phyloP scores from a whole-genome alignment of 1,140 invertebrate genomes.

The Trichomalopsis sarcophagae region DNA sequence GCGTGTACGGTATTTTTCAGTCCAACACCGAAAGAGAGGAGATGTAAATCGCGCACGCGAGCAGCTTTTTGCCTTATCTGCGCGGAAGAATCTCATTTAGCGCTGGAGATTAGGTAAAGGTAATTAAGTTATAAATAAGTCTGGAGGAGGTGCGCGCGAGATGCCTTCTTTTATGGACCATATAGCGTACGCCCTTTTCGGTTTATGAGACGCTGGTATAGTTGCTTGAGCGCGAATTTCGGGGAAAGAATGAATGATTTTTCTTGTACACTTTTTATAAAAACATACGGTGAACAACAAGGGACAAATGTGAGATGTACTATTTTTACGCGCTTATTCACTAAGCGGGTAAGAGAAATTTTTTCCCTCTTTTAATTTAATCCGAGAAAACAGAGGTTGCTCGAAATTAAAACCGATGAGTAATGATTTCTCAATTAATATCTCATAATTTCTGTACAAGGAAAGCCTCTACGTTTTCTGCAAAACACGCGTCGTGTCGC shows the following conservation, averaged over 20 bases:
- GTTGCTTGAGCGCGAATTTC: not conserved
- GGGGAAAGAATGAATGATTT: not conserved
- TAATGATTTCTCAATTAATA: not conserved
- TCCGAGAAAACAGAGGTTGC: too few relatives aligned
- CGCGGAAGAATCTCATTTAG: slow-evolving; percentile 6
- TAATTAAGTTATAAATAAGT: slow-evolving; percentile 50
- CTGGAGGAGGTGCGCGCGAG: not conserved
- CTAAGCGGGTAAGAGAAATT: too few relatives aligned
- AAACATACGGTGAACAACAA: too few relatives aligned
- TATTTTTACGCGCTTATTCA: too few relatives aligned
- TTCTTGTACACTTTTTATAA: not conserved
- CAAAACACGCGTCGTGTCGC: not conserved
- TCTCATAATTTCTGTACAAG: not conserved
- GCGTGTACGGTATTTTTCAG: slow-evolving; percentile 3
- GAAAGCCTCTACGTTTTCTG: not conserved
- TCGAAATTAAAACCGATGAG: not conserved
- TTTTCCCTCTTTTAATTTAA: too few relatives aligned
- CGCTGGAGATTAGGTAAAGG: slow-evolving; percentile 21
- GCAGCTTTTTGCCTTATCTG: slow-evolving; percentile 1
- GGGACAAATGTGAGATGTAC: too few relatives aligned
- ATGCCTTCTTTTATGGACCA: not conserved
- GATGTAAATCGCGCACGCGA: slow-evolving; percentile 36
- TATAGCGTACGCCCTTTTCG: not conserved
- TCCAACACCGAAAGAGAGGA: not conserved
- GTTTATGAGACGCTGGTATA: not conserved